Percentiles rank a stretch among this genome's conserved stretches.
phyloP scores from a whole-genome alignment of 2,113 vertebrate species.

The Cranoglanis bouderius region DNA sequence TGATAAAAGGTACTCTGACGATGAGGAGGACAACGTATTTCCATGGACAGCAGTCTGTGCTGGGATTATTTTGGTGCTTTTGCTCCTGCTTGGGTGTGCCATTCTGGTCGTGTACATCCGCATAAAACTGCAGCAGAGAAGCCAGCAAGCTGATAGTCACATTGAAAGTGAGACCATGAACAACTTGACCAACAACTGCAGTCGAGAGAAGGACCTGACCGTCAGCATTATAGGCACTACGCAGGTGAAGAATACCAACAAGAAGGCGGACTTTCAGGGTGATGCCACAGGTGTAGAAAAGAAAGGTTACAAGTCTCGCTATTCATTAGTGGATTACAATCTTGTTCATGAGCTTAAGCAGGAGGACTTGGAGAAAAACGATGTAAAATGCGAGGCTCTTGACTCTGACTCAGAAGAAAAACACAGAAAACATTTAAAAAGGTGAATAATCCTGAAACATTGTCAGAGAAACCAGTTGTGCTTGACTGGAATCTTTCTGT shows the following conservation, averaged over 20 bases:
- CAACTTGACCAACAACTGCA: constrained; percentile 91
- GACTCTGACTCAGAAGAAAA: constrained; percentile 78
- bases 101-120: constrained; percentile 84
- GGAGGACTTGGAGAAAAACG: constrained; percentile 77
- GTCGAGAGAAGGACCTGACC: constrained; percentile 87
- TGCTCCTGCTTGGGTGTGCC: constrained; percentile 87
- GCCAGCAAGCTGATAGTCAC: constrained; percentile 76
- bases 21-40: constrained; percentile 70
- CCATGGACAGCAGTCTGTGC: constrained; percentile 93
- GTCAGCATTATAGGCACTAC: constrained; percentile 83
- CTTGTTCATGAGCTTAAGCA: constrained; percentile 89
- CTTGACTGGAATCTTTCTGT: background rate
- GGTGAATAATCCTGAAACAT: constrained; percentile 68
- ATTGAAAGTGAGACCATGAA: constrained; percentile 96
- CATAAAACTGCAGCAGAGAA: constrained; percentile 83
- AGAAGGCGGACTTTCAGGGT: constrained; percentile 90
- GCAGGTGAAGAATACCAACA: constrained; percentile 97
- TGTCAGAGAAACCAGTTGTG: background rate
- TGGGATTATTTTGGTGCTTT: constrained; percentile 86
- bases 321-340: constrained; percentile 92
- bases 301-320: constrained; percentile 86
- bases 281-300: constrained; percentile 79
- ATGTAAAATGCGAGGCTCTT: constrained; percentile 81
- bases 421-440: constrained; percentile 80
- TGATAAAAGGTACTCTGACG: constrained; percentile 77